Evolutionary conservation across 2,888 invertebrate species (phyloP), one percentile per base, ranked within the genome.

Genomic region (Lasioglossum vierecki): DNA sequence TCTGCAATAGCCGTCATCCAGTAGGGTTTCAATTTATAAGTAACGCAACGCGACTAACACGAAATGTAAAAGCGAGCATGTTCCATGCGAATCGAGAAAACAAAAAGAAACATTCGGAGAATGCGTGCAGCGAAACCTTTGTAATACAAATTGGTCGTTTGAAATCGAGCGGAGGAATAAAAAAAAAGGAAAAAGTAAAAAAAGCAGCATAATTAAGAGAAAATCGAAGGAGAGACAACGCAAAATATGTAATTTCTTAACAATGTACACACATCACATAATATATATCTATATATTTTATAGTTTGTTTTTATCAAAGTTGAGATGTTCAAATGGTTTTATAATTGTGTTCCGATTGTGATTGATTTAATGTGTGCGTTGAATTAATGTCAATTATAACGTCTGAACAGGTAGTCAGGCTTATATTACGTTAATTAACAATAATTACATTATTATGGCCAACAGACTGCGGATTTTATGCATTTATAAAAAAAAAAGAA

Each of bases 381-480:
- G 30, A 35, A 63, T 63, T 35, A 30, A 68, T 35, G 68, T 35
- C 35, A 39, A 68, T 68, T 68, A 68, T 68, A 39, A 39, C 63
- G 63, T 35, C 63, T 63, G 63, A 9, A 35, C 39, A 18, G 39
- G 9, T 4, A 35, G 9, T 39, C 39, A 68, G 68, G 22, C 68
- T 68, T 39, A 22, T 22, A 22, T 68, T 35, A 35, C 68, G 39
- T 68, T 68, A 39, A 39, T 68, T 18, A 68, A 68, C 68, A 22
- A 68, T 68, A 68, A 68, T 68, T 68, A 68, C 68, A 68, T 39
- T 22, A 39, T 68, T 39, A 68, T 68, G 39, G 39, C 39, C 68
- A 68, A 39, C 22, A 68, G 68, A 68, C 63, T 63, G 63, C 68
- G 68, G 68, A 68, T 68, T 68, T 68, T 39, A 68, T 68, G 68